Conservation (phyloP, 1,140 invertebrate genomes). For the Bicyclus anynana region DNA sequence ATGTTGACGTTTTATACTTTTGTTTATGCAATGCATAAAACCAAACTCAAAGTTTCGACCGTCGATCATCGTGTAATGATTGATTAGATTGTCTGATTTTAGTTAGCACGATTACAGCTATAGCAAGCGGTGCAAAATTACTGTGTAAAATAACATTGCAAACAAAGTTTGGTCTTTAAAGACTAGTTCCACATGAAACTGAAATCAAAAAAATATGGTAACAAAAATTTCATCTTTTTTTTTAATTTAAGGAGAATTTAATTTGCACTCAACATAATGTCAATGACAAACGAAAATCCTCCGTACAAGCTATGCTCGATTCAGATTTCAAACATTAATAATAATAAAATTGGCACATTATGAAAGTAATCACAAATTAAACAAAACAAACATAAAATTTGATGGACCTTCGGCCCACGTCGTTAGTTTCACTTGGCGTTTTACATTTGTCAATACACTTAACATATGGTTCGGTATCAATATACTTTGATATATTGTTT, state of each 20-base stretch:
- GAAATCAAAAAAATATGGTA: slow-evolving; percentile 64
- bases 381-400: slow-evolving; percentile 63
- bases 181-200: slow-evolving; percentile 65
- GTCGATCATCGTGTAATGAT: background rate
- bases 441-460: slow-evolving; percentile 74
- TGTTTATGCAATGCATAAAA: slow-evolving; percentile 32
- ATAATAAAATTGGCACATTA: slow-evolving; percentile 74
- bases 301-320: slow-evolving; percentile 67
- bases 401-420: slow-evolving; percentile 57
- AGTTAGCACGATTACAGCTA: background rate
- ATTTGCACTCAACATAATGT: slow-evolving; percentile 34
- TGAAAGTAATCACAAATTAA: slow-evolving; percentile 73
- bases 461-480: slow-evolving; percentile 69
- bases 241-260: slow-evolving; percentile 49
- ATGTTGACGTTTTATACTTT: slow-evolving; percentile 45
- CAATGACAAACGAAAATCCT: slow-evolving; percentile 43
- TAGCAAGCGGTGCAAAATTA: slow-evolving; percentile 10
- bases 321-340: slow-evolving; percentile 59
- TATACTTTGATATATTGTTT: slow-evolving; percentile 78
- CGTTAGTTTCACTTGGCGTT: slow-evolving; percentile 36
- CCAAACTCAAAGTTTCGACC: slow-evolving; percentile 17
- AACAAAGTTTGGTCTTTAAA: slow-evolving; percentile 65
- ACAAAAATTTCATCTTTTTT: too few species aligned
- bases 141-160: slow-evolving; percentile 27
- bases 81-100: background rate